Base-by-base conservation (phyloP, 2,888 invertebrate species). In the Ornithoptera priamus region DNA sequence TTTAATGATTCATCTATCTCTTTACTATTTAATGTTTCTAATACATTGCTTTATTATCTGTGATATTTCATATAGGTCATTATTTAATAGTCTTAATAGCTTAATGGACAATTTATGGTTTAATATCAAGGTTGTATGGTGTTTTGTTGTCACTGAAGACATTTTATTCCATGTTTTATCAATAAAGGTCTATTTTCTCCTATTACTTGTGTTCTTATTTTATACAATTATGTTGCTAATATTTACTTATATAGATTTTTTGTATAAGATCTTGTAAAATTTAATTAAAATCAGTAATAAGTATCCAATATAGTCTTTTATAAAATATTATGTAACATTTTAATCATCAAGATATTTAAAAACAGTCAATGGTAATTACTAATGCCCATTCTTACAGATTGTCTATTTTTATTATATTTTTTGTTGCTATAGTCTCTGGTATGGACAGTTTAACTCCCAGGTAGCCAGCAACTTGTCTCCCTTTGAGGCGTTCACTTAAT, bases 101-200 rank as follows among this genome's bases (percentile, higher is more conserved):
- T 63, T 30, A 20, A 56, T 20, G n/a, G 24, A 46, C 46, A 63
- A 20, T 17, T 24, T 61, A 24, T 61, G 7, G n/a, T 61, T 61
- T 61, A 36, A 39, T 30, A 18, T 24, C 6, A 46, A n/a, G 36
- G 46, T n/a, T 42, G 22, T 20, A 46, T 7, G 6, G n/a, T 39
- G 24, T 67, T 39, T 56, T 39, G 18, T 42, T 62, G 39, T 57
- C 42, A 61, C 53, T 67, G 53, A 53, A 61, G 61, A 60, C 53
- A 39, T 57, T 53, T 65, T 39, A 68, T 39, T 59, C 3, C 62
- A 68, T 68, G 59, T 68, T 68, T 60, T 30, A 50, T 18, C 30
- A 36, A 68, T 60, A 46, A 64, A 68, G 50, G 24, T 58, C 22
- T 58, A 58, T 58, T 15, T 58, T 58, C n/a, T 58, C 18, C 8